A percentile compares a stretch with the other conserved stretches of the same genome.
These are phyloP conservation scores for Thecocarcelia acutangulata DNA, from an alignment of 2,888 invertebrate genomes.

Conservation along the genomic window DNA sequence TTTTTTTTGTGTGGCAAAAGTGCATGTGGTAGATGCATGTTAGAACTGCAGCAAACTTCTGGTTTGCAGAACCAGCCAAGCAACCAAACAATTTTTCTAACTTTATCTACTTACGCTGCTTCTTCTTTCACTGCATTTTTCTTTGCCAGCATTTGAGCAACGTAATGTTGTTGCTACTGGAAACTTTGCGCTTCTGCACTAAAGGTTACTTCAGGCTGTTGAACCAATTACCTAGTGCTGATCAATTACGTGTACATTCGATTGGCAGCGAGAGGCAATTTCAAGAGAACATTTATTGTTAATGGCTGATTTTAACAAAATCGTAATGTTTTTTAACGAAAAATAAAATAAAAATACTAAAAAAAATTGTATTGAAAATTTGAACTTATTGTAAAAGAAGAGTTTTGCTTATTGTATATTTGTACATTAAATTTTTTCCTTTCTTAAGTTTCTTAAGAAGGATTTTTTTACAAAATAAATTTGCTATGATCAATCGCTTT, in stretches of 20 bases:
- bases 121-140: slow-evolving; percentile 28
- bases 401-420: too few species aligned
- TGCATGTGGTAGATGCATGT: slow-evolving; percentile 56
- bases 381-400: too few species aligned
- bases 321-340: too few species aligned
- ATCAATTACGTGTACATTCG: slow-evolving; percentile 57
- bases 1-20: slow-evolving; percentile 20
- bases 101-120: slow-evolving; percentile 10
- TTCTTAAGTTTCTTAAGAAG: too few species aligned
- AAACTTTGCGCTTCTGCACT: slow-evolving; percentile 62
- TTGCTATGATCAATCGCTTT: too few species aligned
- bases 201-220: slow-evolving; percentile 79
- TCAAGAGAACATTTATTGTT: slow-evolving; percentile 29
- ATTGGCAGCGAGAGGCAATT: slow-evolving; percentile 42
- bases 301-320: neutral
- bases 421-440: too few species aligned
- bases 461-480: too few species aligned
- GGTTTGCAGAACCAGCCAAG: slow-evolving; percentile 46
- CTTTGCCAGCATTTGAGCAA: slow-evolving; percentile 9
- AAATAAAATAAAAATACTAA: too few species aligned
- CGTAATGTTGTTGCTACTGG: slow-evolving; percentile 35
- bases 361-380: neutral
- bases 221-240: slow-evolving; percentile 81
- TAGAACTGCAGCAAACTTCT: slow-evolving; percentile 49
- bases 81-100: slow-evolving; percentile 27